A percentile compares a stretch with the other conserved stretches of the same genome.
Evolutionary conservation across 2,113 vertebrate species (phyloP).

Genomic region (Upupa epops): DNA sequence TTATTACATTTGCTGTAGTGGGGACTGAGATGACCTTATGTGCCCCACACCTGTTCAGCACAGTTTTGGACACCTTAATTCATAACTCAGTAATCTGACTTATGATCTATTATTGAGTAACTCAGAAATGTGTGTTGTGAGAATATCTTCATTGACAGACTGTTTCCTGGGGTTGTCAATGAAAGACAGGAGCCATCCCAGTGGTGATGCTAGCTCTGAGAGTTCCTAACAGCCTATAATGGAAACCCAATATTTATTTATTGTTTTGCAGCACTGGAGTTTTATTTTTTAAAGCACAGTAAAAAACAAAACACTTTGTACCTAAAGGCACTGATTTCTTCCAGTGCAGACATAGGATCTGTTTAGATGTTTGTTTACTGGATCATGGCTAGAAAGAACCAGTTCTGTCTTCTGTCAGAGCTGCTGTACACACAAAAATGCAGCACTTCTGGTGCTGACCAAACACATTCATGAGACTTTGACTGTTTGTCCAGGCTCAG

Average conservation of each 20-base stretch:
- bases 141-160: background rate
- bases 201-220: background rate
- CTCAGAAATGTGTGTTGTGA: background rate
- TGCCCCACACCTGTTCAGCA: background rate
- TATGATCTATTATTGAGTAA: background rate
- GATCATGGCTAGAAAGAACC: background rate
- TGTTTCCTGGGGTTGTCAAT: background rate
- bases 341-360: background rate
- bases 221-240: background rate
- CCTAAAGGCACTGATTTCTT: slow-evolving; percentile 29
- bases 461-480: background rate
- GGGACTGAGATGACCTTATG: background rate
- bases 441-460: background rate
- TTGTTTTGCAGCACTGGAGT: background rate
- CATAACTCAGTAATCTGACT: no score
- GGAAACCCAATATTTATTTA: background rate
- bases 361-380: background rate
- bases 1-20: background rate
- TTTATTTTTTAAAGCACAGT: background rate
- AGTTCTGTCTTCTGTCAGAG: background rate
- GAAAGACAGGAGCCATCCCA: background rate
- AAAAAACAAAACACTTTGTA: slow-evolving; percentile 6
- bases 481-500: background rate
- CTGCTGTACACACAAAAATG: background rate
- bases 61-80: background rate